Evolutionary conservation across 2,888 invertebrate genomes (phyloP).

Genomic region (Nasonovia ribisnigri): DNA sequence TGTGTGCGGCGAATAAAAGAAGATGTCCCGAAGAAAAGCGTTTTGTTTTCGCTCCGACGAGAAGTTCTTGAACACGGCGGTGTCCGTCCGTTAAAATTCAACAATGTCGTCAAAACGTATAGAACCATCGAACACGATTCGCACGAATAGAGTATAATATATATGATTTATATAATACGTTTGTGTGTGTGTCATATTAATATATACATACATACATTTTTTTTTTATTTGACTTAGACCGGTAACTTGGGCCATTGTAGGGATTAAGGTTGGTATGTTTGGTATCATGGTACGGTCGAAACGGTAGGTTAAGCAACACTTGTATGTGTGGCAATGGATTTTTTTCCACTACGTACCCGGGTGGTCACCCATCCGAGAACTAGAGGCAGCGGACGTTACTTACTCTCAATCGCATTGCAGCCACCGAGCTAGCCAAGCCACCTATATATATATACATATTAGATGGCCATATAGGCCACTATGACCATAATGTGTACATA

Average conservation of each 20-base stretch:
- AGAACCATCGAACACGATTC: not conserved
- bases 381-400: too few species aligned
- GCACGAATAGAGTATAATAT: not conserved
- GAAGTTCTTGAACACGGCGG: not conserved
- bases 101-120: not conserved
- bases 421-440: too few species aligned
- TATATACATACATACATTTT: not conserved
- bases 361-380: too few species aligned
- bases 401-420: too few species aligned
- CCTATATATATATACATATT: too few species aligned
- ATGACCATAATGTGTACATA: not conserved
- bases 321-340: too few species aligned
- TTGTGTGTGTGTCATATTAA: not conserved
- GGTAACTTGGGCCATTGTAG: too few species aligned
- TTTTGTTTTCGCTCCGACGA: constrained; percentile 10
- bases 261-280: too few species aligned
- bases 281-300: too few species aligned
- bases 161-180: not conserved
- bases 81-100: constrained; percentile 15
- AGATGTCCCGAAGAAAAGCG: not conserved
- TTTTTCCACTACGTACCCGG: too few species aligned
- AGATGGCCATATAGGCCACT: not conserved
- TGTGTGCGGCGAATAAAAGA: constrained; percentile 10
- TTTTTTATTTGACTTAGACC: too few species aligned
- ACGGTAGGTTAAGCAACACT: too few species aligned